Conservation (phyloP, 2,888 invertebrate genomes). For the Clitarchus hookeri region DNA sequence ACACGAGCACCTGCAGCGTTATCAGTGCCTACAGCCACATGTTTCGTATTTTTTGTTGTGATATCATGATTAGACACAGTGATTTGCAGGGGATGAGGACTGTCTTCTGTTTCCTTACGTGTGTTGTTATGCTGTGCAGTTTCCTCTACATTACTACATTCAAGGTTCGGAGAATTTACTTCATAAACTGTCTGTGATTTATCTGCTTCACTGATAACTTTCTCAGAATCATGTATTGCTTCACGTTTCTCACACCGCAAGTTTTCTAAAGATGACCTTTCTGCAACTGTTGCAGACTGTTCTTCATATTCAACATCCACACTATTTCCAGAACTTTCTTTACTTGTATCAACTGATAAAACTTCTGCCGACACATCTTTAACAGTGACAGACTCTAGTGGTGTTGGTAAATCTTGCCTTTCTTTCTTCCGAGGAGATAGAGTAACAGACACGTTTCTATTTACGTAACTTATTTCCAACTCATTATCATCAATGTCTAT, state of each 20-base stretch:
- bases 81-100: too few species aligned
- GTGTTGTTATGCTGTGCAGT: neutral
- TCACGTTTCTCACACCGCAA: neutral
- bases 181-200: neutral
- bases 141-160: neutral
- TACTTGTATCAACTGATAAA: neutral
- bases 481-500: conserved; percentile 10
- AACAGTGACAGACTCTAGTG: neutral
- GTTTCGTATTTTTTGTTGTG: neutral
- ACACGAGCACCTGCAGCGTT: neutral
- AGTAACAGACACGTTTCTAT: neutral
- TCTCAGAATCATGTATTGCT: neutral
- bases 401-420: neutral
- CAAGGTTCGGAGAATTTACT: neutral
- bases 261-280: neutral
- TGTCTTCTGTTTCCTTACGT: neutral
- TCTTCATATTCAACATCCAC: neutral
- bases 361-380: neutral
- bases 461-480: conserved; percentile 14
- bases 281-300: too few species aligned
- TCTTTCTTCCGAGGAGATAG: neutral
- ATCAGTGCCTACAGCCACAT: neutral
- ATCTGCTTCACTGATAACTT: neutral
- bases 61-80: neutral
- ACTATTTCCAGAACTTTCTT: neutral